Evolutionary conservation across 2,797 vertebrate species (phyloP).

Genomic region (Parauchenoglanis punctatus): DNA sequence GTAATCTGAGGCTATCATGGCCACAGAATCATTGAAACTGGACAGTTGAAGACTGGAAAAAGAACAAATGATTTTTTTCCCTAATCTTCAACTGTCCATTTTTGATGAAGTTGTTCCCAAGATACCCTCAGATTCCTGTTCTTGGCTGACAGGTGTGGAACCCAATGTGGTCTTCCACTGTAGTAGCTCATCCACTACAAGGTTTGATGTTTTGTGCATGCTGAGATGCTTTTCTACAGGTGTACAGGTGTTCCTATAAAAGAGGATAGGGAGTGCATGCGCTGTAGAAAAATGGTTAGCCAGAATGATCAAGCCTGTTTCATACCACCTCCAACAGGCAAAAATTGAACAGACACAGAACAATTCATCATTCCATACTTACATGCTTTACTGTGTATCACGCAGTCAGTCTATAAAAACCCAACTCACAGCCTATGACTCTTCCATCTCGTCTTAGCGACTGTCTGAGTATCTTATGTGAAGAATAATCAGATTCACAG

Average conservation of each 20-base stretch:
- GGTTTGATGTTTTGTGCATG: neutral
- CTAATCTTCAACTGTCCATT: too few species aligned
- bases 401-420: conserved; percentile 24
- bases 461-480: conserved; percentile 5
- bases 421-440: neutral
- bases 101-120: too few species aligned
- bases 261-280: neutral
- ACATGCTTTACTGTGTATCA: neutral
- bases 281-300: neutral
- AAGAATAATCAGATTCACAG: conserved; percentile 9
- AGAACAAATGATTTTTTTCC: too few species aligned
- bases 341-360: neutral
- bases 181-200: neutral
- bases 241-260: neutral
- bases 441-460: neutral
- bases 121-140: too few species aligned
- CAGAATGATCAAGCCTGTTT: neutral
- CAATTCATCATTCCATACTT: neutral
- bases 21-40: too few species aligned
- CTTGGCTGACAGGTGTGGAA: too few species aligned
- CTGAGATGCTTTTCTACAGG: neutral
- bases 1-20: neutral
- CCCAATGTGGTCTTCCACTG: too few species aligned
- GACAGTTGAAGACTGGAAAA: too few species aligned
- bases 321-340: neutral